Percentiles rank a stretch among this genome's conserved stretches.
These are phyloP conservation scores for Ascidia mentula DNA, from an alignment of 23 tunicate genomes.

Conservation along the genomic window DNA sequence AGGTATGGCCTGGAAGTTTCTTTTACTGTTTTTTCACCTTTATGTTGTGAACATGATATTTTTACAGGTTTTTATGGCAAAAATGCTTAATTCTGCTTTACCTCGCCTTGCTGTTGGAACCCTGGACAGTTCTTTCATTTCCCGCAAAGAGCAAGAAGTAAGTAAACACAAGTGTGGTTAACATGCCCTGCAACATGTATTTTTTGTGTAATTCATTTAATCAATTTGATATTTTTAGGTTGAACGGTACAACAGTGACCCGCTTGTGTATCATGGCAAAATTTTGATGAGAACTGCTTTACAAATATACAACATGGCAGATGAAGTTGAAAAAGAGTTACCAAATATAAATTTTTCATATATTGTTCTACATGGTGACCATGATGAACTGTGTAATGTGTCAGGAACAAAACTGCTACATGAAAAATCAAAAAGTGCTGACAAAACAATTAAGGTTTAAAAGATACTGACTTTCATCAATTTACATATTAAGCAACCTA, in stretches of 20 bases:
- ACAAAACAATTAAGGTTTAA: conserved; percentile 53
- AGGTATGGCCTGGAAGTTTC: conserved; percentile 6
- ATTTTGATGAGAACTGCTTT: conserved; percentile 43
- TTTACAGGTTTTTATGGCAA: conserved; percentile 21
- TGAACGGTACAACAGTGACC: conserved; percentile 51
- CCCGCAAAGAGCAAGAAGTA: conserved; percentile 40
- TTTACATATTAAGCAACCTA: too few relatives aligned
- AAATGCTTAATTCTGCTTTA: background rate
- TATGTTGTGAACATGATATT: background rate
- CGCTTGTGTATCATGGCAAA: conserved; percentile 34
- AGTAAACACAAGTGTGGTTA: background rate
- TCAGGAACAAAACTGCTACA: conserved; percentile 48
- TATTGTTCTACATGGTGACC: conserved; percentile 65
- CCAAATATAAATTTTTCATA: conserved; percentile 49
- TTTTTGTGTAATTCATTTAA: background rate
- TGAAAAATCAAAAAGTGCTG: conserved; percentile 48
- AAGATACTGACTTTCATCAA: too few relatives aligned
- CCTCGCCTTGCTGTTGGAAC: conserved; percentile 30
- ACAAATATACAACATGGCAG: conserved; percentile 14
- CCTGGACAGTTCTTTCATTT: conserved; percentile 26
- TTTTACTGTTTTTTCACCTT: background rate
- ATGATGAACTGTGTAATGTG: conserved; percentile 44
- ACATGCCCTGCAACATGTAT: background rate
- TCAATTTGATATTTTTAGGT: conserved; percentile 41
- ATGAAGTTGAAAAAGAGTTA: conserved; percentile 4